A percentile compares a stretch with the other conserved stretches of the same genome.
Evolutionary conservation across 2,888 invertebrate genomes (phyloP).

Genomic region (Apotomis betuletana): DNA sequence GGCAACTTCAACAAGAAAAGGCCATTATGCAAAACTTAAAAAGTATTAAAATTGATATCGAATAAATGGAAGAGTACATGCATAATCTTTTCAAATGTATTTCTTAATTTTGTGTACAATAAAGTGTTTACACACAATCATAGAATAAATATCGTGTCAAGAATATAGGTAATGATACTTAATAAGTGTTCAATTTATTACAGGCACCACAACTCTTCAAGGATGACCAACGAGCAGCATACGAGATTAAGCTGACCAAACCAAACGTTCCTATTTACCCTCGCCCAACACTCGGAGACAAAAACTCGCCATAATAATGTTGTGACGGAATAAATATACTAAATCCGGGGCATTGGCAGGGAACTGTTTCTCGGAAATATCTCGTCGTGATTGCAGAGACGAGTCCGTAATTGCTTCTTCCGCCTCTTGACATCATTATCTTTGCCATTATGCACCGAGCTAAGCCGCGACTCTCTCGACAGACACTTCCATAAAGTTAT

Average conservation of each 20-base stretch:
- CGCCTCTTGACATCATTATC: slow-evolving; percentile 78
- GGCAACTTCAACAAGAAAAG: too few species aligned
- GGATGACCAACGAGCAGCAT: neutral
- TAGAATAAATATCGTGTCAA: too few species aligned
- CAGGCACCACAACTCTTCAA: too few species aligned
- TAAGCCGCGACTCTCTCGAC: slow-evolving; percentile 54
- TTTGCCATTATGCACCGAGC: slow-evolving; percentile 73
- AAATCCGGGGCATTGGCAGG: slow-evolving; percentile 58
- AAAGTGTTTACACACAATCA: too few species aligned
- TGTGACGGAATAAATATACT: slow-evolving; percentile 54
- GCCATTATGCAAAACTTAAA: too few species aligned
- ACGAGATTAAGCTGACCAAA: slow-evolving; percentile 18
- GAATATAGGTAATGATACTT: too few species aligned
- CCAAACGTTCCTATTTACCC: slow-evolving; percentile 11
- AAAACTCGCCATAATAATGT: slow-evolving; percentile 60
- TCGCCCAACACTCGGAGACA: slow-evolving; percentile 45
- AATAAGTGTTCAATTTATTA: too few species aligned
- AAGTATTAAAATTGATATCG: too few species aligned
- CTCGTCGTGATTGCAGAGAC: slow-evolving; percentile 66
- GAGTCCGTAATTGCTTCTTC: slow-evolving; percentile 77
- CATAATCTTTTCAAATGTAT: too few species aligned
- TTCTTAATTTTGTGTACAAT: too few species aligned
- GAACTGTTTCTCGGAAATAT: slow-evolving; percentile 58
- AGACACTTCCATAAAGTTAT: slow-evolving; percentile 40
- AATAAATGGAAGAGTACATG: too few species aligned